Conservation (phyloP, 2,797 vertebrate species). For the Ctenopoma multispine region DNA sequence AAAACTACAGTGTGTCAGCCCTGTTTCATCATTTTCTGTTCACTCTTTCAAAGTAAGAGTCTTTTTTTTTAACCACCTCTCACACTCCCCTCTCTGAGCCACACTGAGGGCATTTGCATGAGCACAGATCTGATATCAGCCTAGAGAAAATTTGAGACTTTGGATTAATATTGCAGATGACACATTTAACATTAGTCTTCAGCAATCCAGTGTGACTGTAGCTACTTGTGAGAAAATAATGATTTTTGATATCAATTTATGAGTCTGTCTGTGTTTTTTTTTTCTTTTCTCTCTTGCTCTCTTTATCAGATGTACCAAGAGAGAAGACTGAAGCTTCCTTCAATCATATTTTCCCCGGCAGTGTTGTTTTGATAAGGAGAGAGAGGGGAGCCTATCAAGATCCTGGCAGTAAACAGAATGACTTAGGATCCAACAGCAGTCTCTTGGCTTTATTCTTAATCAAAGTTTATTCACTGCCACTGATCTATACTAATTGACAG, state of each 20-base stretch:
- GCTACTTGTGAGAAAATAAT: slow-evolving; percentile 44
- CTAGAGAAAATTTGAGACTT: slow-evolving; percentile 35
- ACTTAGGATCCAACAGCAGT: slow-evolving; percentile 41
- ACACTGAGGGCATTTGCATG: slow-evolving; percentile 43
- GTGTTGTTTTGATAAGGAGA: slow-evolving; percentile 55
- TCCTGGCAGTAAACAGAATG: slow-evolving; percentile 53
- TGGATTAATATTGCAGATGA: slow-evolving; percentile 52
- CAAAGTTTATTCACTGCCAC: slow-evolving; percentile 48
- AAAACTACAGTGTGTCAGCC: slow-evolving; percentile 80
- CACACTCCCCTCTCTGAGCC: slow-evolving; percentile 25
- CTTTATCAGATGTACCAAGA: slow-evolving; percentile 52
- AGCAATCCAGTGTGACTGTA: slow-evolving; percentile 18
- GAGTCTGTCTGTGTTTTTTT: slow-evolving; percentile 14
- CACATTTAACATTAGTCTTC: slow-evolving; percentile 41
- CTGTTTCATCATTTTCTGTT: slow-evolving; percentile 77
- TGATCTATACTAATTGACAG: slow-evolving; percentile 58
- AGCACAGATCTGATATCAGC: slow-evolving; percentile 41
- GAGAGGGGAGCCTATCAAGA: slow-evolving; percentile 34
- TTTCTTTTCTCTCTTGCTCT: slow-evolving; percentile 16
- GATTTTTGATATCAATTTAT: slow-evolving; percentile 40
- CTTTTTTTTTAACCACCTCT: background rate
- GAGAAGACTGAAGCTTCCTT: slow-evolving; percentile 27
- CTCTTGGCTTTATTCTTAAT: slow-evolving; percentile 52
- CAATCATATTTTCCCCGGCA: slow-evolving; percentile 33
- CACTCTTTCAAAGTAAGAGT: slow-evolving; percentile 66